phyloP scores from a whole-genome alignment of 92 coral and sea anemone genomes.

The Heliopora coerulea region DNA sequence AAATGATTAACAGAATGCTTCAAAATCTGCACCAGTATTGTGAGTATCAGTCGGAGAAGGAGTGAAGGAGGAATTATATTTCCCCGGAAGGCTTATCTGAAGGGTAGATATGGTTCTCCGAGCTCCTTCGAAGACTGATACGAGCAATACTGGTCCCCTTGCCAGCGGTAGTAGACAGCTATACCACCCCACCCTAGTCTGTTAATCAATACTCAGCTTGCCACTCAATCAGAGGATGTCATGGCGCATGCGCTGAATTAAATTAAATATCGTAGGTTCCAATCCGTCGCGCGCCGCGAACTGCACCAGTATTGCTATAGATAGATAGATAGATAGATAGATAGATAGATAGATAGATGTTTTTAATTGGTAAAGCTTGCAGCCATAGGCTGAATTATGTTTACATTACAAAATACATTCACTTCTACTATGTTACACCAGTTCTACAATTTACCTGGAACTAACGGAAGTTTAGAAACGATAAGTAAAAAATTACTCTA shows the following conservation, averaged over 20 bases:
- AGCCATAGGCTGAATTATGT: too few relatives aligned
- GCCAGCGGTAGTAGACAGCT: not conserved
- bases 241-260: too few relatives aligned
- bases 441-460: too few relatives aligned
- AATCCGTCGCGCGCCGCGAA: constrained; percentile 19
- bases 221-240: constrained; percentile 37
- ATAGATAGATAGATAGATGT: too few relatives aligned
- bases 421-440: too few relatives aligned
- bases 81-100: constrained; percentile 65
- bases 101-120: constrained; percentile 52
- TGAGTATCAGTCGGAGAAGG: constrained; percentile 40
- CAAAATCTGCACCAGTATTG: constrained; percentile 39
- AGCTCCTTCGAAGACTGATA: constrained; percentile 52
- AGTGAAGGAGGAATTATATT: constrained; percentile 45
- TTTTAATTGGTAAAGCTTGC: too few relatives aligned
- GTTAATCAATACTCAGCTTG: constrained; percentile 23
- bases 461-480: too few relatives aligned
- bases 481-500: too few relatives aligned
- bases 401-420: too few relatives aligned
- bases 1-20: not conserved
- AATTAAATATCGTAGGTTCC: too few relatives aligned
- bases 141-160: constrained; percentile 48
- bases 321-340: too few relatives aligned
- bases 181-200: constrained; percentile 22
- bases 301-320: constrained; percentile 54